phyloP scores from a whole-genome alignment of 2,888 invertebrate species.

The Drosophila pseudotalamancana region DNA sequence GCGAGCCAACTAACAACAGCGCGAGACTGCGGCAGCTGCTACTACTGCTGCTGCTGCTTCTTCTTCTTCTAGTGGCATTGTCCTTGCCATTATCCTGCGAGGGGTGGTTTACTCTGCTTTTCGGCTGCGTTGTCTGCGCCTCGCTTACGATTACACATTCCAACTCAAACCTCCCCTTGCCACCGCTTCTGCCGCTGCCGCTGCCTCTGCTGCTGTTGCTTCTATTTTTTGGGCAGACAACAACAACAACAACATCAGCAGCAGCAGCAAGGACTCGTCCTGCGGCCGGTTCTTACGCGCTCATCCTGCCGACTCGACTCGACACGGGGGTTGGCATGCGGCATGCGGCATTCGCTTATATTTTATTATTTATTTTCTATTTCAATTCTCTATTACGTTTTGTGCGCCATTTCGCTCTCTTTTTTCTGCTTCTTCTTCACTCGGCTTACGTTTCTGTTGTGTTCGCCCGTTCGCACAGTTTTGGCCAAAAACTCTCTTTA shows the following conservation, averaged over 20 bases:
- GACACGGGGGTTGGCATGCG: constrained; percentile 58
- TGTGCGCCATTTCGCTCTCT: constrained; percentile 38
- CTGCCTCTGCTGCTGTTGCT: constrained; percentile 37
- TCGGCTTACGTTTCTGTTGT: constrained; percentile 53
- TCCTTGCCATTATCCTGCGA: constrained; percentile 62
- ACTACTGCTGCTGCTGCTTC: constrained; percentile 23
- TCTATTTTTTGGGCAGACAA: constrained; percentile 66
- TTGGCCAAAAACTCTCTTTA: constrained; percentile 17
- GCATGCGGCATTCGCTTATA: constrained; percentile 57
- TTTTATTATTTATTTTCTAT: constrained; percentile 78
- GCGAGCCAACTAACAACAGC: constrained; percentile 65
- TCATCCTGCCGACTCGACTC: constrained; percentile 21
- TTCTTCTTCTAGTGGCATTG: constrained; percentile 68
- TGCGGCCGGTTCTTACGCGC: constrained; percentile 23
- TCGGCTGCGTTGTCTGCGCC: constrained; percentile 51
- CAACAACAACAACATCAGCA: constrained; percentile 15
- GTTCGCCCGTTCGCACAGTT: constrained; percentile 58
- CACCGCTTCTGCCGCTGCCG: constrained; percentile 5
- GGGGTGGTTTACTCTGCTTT: constrained; percentile 67
- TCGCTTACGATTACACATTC: constrained; percentile 58
- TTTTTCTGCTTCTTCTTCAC: constrained; percentile 22
- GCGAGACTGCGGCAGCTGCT: constrained; percentile 19
- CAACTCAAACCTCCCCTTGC: constrained; percentile 20
- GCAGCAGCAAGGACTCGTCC: constrained; percentile 7
- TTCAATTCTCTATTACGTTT: constrained; percentile 70